These are phyloP conservation scores for Pachyrhynchus sulphureomaculatus DNA, from an alignment of 1,140 invertebrate genomes.

Conservation along the genomic window DNA sequence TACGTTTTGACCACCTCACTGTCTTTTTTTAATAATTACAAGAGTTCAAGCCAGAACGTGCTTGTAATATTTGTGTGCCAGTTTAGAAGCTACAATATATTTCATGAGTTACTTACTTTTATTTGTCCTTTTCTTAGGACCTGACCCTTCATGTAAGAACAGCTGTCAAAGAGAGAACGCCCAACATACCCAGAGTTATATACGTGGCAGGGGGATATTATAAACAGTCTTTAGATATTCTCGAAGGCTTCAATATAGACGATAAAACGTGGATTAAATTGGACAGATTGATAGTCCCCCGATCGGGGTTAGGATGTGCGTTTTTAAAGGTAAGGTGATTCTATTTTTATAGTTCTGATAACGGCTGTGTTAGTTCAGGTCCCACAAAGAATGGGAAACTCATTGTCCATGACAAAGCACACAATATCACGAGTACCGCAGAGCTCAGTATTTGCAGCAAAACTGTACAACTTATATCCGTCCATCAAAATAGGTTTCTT, in stretches of 20 bases:
- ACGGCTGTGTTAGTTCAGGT: too few relatives aligned
- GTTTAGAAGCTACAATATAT: too few relatives aligned
- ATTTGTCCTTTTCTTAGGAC: constrained; percentile 62
- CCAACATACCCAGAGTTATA: constrained; percentile 83
- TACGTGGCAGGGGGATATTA: constrained; percentile 90
- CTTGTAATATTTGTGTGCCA: too few relatives aligned
- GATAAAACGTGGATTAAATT: constrained; percentile 81
- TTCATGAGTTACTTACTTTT: too few relatives aligned
- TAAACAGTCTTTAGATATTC: constrained; percentile 77
- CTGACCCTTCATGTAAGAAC: constrained; percentile 80
- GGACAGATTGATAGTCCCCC: constrained; percentile 74
- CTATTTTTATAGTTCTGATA: background rate
- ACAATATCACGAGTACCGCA: too few relatives aligned
- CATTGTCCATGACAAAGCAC: too few relatives aligned
- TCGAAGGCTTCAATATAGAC: constrained; percentile 86
- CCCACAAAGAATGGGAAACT: too few relatives aligned
- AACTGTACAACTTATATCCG: too few relatives aligned
- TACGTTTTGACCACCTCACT: background rate
- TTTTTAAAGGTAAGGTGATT: constrained; percentile 67
- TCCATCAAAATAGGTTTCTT: too few relatives aligned
- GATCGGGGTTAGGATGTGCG: constrained; percentile 85
- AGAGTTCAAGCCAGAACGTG: too few relatives aligned
- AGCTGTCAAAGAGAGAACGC: constrained; percentile 76
- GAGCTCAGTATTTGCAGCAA: too few relatives aligned
- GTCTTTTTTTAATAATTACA: too few relatives aligned